Evolutionary conservation across 1,140 invertebrate species (phyloP).

Genomic region (Drosophila mayri): DNA sequence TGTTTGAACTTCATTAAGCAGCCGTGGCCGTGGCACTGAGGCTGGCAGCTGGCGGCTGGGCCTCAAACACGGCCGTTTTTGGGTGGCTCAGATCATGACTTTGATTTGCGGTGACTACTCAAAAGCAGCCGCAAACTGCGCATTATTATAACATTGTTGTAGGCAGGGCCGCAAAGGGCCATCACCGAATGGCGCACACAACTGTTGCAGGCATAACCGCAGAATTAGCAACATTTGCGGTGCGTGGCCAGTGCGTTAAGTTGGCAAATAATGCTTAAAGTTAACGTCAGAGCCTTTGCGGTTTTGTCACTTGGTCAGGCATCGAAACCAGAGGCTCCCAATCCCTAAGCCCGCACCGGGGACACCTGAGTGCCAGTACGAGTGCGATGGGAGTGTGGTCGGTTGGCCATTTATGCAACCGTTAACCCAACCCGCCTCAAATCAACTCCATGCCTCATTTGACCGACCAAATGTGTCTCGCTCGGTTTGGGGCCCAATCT

Average conservation of each 20-base stretch:
- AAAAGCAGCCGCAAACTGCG: conserved; percentile 67
- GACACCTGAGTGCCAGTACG: conserved; percentile 28
- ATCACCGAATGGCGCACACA: conserved; percentile 20
- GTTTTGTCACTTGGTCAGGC: conserved; percentile 77
- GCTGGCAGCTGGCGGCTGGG: conserved; percentile 14
- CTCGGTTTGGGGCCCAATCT: conserved; percentile 43
- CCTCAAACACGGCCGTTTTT: not conserved
- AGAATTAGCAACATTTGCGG: conserved; percentile 81
- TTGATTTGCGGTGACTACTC: conserved; percentile 70
- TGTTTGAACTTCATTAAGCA: conserved; percentile 62
- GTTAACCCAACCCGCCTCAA: conserved; percentile 9
- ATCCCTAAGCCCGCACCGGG: conserved; percentile 1
- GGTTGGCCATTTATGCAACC: conserved; percentile 31
- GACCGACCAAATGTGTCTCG: conserved; percentile 43
- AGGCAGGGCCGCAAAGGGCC: conserved; percentile 16
- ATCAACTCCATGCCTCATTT: conserved; percentile 44
- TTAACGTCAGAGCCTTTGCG: conserved; percentile 75
- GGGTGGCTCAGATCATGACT: conserved; percentile 56
- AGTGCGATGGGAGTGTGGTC: conserved; percentile 22
- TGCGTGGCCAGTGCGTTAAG: conserved; percentile 59
- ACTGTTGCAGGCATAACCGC: conserved; percentile 73
- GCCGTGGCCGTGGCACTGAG: conserved; percentile 28
- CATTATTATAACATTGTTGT: conserved; percentile 63
- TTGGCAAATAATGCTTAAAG: conserved; percentile 78
- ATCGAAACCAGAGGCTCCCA: conserved; percentile 9